phyloP scores from a whole-genome alignment of 2,797 vertebrate genomes.

The Nannoperca obscura region DNA sequence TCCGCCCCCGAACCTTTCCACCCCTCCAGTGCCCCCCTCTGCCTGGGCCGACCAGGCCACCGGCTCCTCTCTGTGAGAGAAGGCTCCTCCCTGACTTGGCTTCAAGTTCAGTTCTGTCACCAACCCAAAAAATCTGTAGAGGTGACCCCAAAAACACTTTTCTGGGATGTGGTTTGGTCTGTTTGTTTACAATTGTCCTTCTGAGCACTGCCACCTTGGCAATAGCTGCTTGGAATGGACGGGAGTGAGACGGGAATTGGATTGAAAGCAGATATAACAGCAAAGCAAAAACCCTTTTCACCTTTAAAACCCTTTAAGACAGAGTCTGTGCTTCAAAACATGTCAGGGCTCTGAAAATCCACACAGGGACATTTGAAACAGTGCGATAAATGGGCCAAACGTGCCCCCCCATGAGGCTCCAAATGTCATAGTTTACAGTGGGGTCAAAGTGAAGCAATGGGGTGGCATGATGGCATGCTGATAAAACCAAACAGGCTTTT shows the following conservation, averaged over 20 bases:
- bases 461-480: conserved; percentile 82
- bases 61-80: conserved; percentile 91
- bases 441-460: conserved; percentile 86
- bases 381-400: conserved; percentile 83
- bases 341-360: conserved; percentile 79
- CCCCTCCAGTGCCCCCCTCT: conserved; percentile 82
- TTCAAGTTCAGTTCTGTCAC: conserved; percentile 94
- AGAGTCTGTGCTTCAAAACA: conserved; percentile 70
- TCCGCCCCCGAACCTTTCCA: conserved; percentile 85
- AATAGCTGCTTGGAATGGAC: conserved; percentile 64
- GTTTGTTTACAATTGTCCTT: conserved; percentile 83
- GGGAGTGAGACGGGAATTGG: conserved; percentile 55
- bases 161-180: conserved; percentile 74
- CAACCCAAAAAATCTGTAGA: conserved; percentile 91
- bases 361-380: conserved; percentile 83
- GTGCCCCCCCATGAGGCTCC: conserved; percentile 81
- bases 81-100: conserved; percentile 96
- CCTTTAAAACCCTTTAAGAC: conserved; percentile 79
- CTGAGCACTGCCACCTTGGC: conserved; percentile 75
- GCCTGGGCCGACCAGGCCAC: conserved; percentile 94
- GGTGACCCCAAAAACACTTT: conserved; percentile 91
- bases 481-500: conserved; percentile 84
- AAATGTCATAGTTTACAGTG: conserved; percentile 87
- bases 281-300: conserved; percentile 65
- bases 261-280: conserved; percentile 62